Evolutionary conservation across 2,797 vertebrate species (phyloP).

Genomic region (Chaetodon trifasciatus): DNA sequence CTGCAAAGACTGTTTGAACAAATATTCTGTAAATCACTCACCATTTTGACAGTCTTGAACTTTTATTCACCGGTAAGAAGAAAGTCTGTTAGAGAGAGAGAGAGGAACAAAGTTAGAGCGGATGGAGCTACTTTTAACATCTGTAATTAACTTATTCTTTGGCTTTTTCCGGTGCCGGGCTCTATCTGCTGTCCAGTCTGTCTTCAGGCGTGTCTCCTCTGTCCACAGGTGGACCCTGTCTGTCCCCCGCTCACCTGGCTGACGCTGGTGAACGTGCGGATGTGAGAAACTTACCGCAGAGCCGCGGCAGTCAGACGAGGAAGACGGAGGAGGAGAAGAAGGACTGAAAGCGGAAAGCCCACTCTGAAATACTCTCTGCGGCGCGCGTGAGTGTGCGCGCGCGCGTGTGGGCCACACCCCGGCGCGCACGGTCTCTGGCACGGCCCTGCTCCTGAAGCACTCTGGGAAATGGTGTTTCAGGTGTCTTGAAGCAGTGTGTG

Average conservation of each 20-base stretch:
- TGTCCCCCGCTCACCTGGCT: slow-evolving; percentile 37
- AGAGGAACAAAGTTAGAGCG: slow-evolving; percentile 3
- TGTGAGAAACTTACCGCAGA: slow-evolving; percentile 59
- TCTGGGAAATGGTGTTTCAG: slow-evolving; percentile 70
- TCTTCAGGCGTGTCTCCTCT: background rate
- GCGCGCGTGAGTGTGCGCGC: slow-evolving; percentile 26
- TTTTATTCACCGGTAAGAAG: slow-evolving; percentile 12
- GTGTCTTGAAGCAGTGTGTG: fast-evolving
- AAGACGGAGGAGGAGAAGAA: slow-evolving; percentile 34
- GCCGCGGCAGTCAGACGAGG: slow-evolving; percentile 34
- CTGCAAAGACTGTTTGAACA: background rate
- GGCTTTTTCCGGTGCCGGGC: background rate
- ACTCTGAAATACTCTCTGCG: slow-evolving; percentile 44
- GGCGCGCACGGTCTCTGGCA: background rate
- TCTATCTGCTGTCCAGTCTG: background rate
- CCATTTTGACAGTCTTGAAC: slow-evolving; percentile 68
- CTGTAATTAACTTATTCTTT: background rate
- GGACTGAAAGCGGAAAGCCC: background rate
- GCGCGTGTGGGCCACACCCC: slow-evolving; percentile 69
- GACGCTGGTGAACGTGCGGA: background rate
- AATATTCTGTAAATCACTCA: slow-evolving; percentile 57
- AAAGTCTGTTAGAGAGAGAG: slow-evolving; percentile 46
- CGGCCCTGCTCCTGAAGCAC: slow-evolving; percentile 23
- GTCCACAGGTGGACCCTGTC: slow-evolving; percentile 13
- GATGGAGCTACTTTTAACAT: background rate